Conservation (phyloP, 2,888 invertebrate species). For the Labia minor region DNA sequence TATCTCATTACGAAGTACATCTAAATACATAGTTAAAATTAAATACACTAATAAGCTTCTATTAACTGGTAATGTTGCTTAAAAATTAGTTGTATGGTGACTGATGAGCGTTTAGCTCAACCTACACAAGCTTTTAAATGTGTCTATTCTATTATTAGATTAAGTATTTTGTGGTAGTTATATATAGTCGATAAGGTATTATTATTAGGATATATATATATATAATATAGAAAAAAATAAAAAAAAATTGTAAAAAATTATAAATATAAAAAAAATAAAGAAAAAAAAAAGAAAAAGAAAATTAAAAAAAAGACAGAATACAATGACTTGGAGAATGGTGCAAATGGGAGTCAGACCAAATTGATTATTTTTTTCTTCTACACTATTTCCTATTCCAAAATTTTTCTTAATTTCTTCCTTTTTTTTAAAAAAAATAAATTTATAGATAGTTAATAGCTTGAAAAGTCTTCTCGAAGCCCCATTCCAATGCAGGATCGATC, state of each 20-base stretch:
- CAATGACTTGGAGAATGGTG: constrained; percentile 5
- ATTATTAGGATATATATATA: neutral
- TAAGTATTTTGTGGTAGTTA: neutral
- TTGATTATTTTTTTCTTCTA: neutral
- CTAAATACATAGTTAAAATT: neutral
- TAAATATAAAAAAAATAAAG: neutral
- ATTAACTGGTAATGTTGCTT: constrained; percentile 6
- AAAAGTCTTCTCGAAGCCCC: neutral
- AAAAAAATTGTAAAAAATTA: neutral
- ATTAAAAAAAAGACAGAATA: neutral
- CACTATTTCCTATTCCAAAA: neutral
- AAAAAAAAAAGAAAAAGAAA: neutral
- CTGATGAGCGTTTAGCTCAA: constrained; percentile 3
- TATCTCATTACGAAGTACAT: neutral
- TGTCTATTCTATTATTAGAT: constrained; percentile 3
- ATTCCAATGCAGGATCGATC: constrained; percentile 5
- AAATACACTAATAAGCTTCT: neutral
- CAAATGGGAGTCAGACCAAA: neutral
- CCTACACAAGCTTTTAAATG: constrained; percentile 4
- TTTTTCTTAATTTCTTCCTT: neutral
- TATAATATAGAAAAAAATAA: neutral
- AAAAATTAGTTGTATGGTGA: constrained; percentile 13
- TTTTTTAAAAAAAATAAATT: neutral
- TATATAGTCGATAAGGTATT: neutral
- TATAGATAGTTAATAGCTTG: no score